A percentile compares a stretch with the other conserved stretches of the same genome.
Conservation (phyloP, 2,797 vertebrate genomes). For the Amphiprion clarkii region DNA sequence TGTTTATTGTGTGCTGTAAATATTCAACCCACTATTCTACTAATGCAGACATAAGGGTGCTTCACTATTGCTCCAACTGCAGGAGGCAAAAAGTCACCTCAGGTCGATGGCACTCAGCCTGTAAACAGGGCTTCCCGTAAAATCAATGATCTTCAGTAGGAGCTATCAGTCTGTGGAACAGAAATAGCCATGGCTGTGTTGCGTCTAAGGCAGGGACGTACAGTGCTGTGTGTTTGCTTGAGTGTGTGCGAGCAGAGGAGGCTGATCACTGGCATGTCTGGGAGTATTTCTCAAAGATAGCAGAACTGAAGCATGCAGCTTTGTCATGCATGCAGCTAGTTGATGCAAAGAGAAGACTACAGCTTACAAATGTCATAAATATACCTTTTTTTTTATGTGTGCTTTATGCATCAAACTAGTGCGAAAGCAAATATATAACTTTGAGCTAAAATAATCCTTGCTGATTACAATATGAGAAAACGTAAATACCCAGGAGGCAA, state of each 20-base stretch:
- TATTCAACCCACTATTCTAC: conserved; percentile 79
- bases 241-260: conserved; percentile 60
- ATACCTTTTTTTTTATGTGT: conserved; percentile 5
- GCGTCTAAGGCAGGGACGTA: conserved; percentile 78
- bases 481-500: conserved; percentile 59
- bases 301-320: conserved; percentile 59
- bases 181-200: conserved; percentile 88
- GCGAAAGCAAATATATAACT: conserved; percentile 36
- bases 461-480: conserved; percentile 53
- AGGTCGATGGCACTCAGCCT: conserved; percentile 99
- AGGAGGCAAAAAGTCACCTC: conserved; percentile 99
- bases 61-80: conserved; percentile 89
- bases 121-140: conserved; percentile 99
- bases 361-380: conserved; percentile 50
- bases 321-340: conserved; percentile 51
- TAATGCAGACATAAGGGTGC: conserved; percentile 89
- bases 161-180: conserved; percentile 91
- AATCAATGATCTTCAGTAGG: conserved; percentile 99
- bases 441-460: conserved; percentile 48
- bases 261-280: conserved; percentile 69
- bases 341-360: conserved; percentile 29
- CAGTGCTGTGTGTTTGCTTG: conserved; percentile 74
- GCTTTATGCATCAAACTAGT: conserved; percentile 18
- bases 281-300: conserved; percentile 74
- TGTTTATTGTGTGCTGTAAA: conserved; percentile 67